Base-by-base conservation (phyloP, 2,888 invertebrate species). In the Temnothorax unifasciatus region DNA sequence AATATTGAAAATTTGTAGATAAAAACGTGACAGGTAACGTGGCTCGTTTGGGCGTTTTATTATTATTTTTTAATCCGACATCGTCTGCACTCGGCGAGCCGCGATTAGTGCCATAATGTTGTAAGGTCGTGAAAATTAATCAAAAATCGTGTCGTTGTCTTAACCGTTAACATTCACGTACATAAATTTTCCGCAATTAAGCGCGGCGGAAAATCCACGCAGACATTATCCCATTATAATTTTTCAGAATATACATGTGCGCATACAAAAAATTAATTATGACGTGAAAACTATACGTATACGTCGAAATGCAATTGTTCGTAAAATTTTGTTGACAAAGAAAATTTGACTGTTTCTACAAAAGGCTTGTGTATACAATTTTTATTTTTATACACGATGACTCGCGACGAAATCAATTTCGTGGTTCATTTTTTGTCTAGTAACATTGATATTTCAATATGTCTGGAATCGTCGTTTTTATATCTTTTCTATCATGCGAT, bases 1-100 rank as follows among this genome's bases (percentile, higher is more conserved):
- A 29, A 68, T 57, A 68, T 6, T 15, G 54, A 83, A 63, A 61
- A 73, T 81, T 76, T 86, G 61, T 83, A 82, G 86, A 83, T 83
- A 83, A 79, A 73, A 41, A 34, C 9, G 61, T 47, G 57, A 59
- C n/a, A 68, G 38, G n/a, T 13, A 41, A 81, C 47, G 71, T 50
- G 79, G 38, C 71, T 75, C 75, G 41, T 54, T 82, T 15, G 61
- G 41, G 52, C 63, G 54, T 29, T 82, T 82, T 21, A 59, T 59
- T 61, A 63, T 82, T 63, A 63, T 25, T n/a, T 74, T 44, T 44
- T 63, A 25, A 25, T 64, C 50, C 61, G 6, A 34, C 63, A n/a
- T n/a, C 47, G 63, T 52, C 2, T 29, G 34, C 52, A 15, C 25
- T 74, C 50, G 57, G 38, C 74, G 63, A 82, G 75, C 59, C 34